These are phyloP conservation scores for Sciurus niger DNA, from an alignment of 2,113 vertebrate species.

Conservation along the genomic window DNA sequence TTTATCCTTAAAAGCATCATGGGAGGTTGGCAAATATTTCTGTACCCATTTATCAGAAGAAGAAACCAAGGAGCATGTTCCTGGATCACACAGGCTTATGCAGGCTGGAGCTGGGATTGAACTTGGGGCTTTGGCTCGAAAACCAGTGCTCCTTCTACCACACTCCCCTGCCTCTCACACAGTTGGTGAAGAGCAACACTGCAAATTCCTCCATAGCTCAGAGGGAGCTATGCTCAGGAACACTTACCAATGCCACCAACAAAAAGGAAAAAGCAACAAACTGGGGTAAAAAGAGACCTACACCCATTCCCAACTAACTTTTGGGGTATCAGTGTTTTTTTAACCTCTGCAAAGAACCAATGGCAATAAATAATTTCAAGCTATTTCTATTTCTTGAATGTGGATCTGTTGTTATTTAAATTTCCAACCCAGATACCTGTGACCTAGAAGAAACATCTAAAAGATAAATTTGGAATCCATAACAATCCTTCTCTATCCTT, in stretches of 20 bases:
- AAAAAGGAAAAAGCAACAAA: background rate
- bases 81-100: background rate
- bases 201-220: background rate
- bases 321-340: background rate
- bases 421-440: background rate
- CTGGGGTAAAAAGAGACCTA: too few relatives aligned
- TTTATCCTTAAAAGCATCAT: background rate
- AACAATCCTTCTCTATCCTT: background rate
- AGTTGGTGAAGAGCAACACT: background rate
- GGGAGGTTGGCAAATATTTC: background rate
- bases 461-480: background rate
- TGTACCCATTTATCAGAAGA: background rate
- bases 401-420: constrained; percentile 10
- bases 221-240: background rate
- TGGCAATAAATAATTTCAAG: background rate
- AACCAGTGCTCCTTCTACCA: background rate
- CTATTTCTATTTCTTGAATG: background rate
- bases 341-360: background rate
- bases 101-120: background rate
- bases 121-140: background rate
- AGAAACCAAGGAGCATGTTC: background rate
- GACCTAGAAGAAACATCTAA: background rate
- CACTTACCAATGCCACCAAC: background rate
- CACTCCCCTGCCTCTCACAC: background rate
- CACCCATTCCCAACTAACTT: background rate